phyloP scores from a whole-genome alignment of 1,140 invertebrate genomes.

The Homarus americanus region DNA sequence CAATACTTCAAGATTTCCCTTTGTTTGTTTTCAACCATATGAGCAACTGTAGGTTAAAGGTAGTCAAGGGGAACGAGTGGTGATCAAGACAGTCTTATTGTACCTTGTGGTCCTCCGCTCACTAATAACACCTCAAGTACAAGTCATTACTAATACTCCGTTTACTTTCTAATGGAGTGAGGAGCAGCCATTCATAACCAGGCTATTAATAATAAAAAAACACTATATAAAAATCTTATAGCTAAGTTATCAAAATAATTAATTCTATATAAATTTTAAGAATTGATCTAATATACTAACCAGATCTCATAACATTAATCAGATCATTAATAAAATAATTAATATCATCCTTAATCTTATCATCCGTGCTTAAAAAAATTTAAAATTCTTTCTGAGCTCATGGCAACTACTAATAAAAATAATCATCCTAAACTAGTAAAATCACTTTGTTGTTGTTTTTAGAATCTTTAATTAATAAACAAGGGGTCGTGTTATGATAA shows the following conservation, averaged over 20 bases:
- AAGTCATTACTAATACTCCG: too few species aligned
- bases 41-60: too few species aligned
- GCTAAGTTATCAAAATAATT: constrained; percentile 9
- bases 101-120: too few species aligned
- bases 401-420: neutral
- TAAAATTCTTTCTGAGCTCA: neutral
- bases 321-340: neutral
- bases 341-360: neutral
- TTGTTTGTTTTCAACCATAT: too few species aligned
- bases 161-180: neutral
- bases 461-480: neutral
- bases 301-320: neutral
- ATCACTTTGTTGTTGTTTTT: too few species aligned
- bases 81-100: too few species aligned
- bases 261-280: neutral
- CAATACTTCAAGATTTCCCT: too few species aligned
- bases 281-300: neutral
- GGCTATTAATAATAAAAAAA: neutral
- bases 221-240: neutral
- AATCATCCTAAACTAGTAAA: neutral
- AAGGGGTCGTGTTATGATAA: neutral
- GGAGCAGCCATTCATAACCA: neutral
- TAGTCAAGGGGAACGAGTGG: too few species aligned
- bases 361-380: constrained; percentile 4
- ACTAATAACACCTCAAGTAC: too few species aligned